These are phyloP conservation scores for Melanotaenia boesemani DNA, from an alignment of 2,797 vertebrate genomes.

Conservation along the genomic window DNA sequence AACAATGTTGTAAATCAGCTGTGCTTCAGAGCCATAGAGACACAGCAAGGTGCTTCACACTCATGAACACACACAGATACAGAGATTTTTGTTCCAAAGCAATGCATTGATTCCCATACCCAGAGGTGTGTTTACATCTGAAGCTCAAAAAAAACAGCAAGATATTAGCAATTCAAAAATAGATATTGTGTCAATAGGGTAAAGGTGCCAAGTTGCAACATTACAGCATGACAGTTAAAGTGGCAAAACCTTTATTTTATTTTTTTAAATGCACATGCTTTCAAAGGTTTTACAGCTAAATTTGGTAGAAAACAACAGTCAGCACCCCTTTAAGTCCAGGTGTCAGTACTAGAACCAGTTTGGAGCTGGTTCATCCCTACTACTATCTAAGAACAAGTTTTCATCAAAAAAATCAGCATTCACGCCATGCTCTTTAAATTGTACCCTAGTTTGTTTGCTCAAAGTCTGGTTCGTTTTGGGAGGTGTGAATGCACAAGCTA, in stretches of 20 bases:
- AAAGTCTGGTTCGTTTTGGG: too few species aligned
- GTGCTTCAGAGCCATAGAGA: slow-evolving; percentile 10
- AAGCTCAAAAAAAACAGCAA: background rate
- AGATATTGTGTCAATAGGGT: slow-evolving; percentile 1
- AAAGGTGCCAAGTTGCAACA: slow-evolving; percentile 1
- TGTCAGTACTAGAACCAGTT: too few species aligned
- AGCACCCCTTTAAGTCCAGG: background rate
- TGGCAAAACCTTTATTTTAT: background rate
- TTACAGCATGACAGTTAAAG: background rate
- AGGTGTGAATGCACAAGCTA: too few species aligned
- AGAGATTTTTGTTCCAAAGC: background rate
- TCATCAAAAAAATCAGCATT: too few species aligned
- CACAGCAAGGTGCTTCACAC: slow-evolving; percentile 22
- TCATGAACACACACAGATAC: slow-evolving; percentile 15
- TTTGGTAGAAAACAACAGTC: background rate
- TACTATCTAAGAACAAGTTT: too few species aligned
- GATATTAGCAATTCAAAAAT: background rate
- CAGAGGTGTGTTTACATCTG: background rate
- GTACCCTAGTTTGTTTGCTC: too few species aligned
- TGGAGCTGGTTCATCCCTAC: too few species aligned
- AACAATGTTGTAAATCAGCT: slow-evolving; percentile 32
- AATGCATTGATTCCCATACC: background rate
- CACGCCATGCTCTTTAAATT: too few species aligned
- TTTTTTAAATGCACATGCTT: background rate
- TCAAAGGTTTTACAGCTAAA: background rate